These are phyloP conservation scores for Exephanes ischioxanthus DNA, from an alignment of 2,888 invertebrate species.

Conservation along the genomic window DNA sequence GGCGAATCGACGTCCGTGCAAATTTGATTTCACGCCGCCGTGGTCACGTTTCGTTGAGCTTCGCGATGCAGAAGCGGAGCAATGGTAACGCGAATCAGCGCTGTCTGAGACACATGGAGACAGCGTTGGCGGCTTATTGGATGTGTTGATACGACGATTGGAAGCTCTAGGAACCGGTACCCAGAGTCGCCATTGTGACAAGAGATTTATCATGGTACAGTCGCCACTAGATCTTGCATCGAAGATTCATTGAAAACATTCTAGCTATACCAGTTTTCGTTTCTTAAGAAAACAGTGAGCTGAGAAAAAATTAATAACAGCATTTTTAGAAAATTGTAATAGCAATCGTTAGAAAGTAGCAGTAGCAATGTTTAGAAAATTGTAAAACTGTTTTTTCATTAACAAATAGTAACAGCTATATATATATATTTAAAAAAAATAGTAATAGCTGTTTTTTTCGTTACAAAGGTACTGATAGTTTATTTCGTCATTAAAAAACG, in stretches of 20 bases:
- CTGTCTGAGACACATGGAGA: slow-evolving; percentile 12
- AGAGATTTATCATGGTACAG: slow-evolving; percentile 1
- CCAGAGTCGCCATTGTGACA: slow-evolving; percentile 4
- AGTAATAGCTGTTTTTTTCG: background rate
- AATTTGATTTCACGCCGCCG: slow-evolving; percentile 76
- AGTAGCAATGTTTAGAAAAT: too few relatives aligned
- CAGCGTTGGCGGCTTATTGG: slow-evolving; percentile 4
- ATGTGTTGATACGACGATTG: slow-evolving; percentile 22
- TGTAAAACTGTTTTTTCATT: too few relatives aligned
- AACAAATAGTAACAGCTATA: background rate
- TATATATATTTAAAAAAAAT: background rate
- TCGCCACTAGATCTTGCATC: background rate
- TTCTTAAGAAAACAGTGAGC: too few relatives aligned
- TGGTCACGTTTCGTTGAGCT: slow-evolving; percentile 45
- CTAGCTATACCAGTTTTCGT: too few relatives aligned
- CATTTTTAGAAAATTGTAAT: background rate
- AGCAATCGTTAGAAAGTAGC: too few relatives aligned
- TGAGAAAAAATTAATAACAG: background rate
- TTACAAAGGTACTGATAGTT: background rate
- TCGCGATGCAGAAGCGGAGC: slow-evolving; percentile 9
- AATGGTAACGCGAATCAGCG: slow-evolving; percentile 14
- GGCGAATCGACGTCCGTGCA: slow-evolving; percentile 76
- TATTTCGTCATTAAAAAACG: background rate
- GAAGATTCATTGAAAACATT: background rate
- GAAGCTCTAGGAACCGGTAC: background rate